These are phyloP conservation scores for Paragorgia papillata DNA, from an alignment of 92 coral and sea anemone species.

Conservation along the genomic window DNA sequence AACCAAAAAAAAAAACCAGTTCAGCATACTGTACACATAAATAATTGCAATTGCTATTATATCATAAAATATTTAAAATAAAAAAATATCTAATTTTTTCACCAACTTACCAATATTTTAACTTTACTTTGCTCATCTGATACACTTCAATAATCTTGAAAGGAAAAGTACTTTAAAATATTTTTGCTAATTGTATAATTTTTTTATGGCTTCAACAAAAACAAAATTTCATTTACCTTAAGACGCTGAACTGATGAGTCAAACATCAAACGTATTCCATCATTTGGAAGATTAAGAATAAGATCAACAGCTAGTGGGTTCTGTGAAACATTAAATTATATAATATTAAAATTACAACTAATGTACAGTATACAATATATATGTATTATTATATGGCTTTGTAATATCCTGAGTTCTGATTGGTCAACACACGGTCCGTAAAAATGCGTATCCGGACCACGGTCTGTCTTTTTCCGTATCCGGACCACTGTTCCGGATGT, in stretches of 20 bases:
- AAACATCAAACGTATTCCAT: constrained; percentile 97
- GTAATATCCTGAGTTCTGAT: no score
- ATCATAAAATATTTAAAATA: no score
- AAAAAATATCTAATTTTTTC: background rate
- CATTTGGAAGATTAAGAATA: constrained; percentile 91
- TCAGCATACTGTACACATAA: background rate
- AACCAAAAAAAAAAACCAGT: background rate
- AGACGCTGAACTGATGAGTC: constrained; percentile 96
- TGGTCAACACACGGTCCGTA: no score
- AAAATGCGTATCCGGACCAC: no score
- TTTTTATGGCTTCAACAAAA: no score
- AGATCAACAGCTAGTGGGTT: constrained; percentile 98
- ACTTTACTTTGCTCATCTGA: constrained; percentile 90
- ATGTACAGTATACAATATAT: background rate
- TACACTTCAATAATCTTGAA: constrained; percentile 93
- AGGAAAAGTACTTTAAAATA: background rate
- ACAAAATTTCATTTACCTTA: constrained; percentile 61
- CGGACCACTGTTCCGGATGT: no score
- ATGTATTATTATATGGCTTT: background rate
- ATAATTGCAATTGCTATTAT: background rate
- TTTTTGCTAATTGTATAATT: background rate
- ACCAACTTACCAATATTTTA: constrained; percentile 83
- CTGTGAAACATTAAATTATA: constrained; percentile 52
- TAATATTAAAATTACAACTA: background rate
- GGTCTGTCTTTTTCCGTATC: no score